Base-by-base conservation (phyloP, 2,113 vertebrate genomes). In the Ahaetulla prasina region DNA sequence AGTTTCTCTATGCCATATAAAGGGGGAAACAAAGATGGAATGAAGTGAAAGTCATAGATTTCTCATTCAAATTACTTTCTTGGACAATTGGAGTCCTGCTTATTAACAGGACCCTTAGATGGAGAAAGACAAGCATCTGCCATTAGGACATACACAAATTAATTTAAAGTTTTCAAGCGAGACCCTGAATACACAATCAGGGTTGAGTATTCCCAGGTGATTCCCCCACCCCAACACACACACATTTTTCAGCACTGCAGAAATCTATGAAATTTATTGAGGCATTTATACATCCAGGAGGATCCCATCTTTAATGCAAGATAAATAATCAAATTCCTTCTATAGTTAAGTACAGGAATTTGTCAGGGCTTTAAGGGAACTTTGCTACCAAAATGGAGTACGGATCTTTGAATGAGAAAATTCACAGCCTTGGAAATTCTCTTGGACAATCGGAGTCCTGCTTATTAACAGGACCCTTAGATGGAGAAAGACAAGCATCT, bases 151-250 rank as follows among this genome's bases (percentile, higher is more conserved):
- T 43, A 43, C 6, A 80, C 16, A 39, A 80, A 80, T 80, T 80
- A 20, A 2, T 39, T 80, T 20, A 80, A 80, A 74, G n/a, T 16
- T 74, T 74, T 74, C 68, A 74, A 39, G 16, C 8, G n/a, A 39
- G 7, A 39, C 16, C 68, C n/a, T 74, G 68, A 74, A 80, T 80
- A 39, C 6, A 22, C n/a, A 80, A 39, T 80, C 16, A 80, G 16
- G 35, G 14, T 9, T 80, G 16, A 20, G 16, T 39, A 80, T 39
- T 39, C 68, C 39, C 18, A 39, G 35, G 68, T 39, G 68, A 80
- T 80, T n/a, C 18, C 0, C 2, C 18, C 0, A 16, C 0, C 14
- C 2, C 30, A n/a, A n/a, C n/a, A n/a, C n/a, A n/a, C n/a, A n/a
- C n/a, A n/a, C n/a, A 80, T 80, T 80, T 39, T 80, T 39, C 68